phyloP scores from a whole-genome alignment of 2,797 vertebrate genomes.

The Thalassophryne amazonica region DNA sequence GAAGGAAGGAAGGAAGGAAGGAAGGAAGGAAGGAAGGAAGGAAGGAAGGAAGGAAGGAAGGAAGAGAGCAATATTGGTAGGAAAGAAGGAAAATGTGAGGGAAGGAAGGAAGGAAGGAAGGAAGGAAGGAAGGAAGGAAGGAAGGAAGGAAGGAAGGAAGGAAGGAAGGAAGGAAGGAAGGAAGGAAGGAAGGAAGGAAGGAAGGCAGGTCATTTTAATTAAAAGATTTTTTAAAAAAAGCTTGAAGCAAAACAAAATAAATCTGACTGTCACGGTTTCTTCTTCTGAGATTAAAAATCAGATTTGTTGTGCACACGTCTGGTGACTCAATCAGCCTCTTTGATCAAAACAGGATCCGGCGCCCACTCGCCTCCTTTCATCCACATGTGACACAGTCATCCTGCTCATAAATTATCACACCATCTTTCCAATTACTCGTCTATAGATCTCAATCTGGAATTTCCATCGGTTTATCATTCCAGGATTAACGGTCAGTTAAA shows the following conservation, averaged over 20 bases:
- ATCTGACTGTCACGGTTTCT: conserved; percentile 12
- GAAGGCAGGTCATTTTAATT: not conserved
- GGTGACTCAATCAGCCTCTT: conserved; percentile 36
- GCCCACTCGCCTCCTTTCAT: not conserved
- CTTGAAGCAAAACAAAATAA: conserved; percentile 2
- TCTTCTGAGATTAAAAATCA: conserved; percentile 27
- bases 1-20: too few species aligned
- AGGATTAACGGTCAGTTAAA: too few species aligned
- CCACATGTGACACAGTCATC: conserved; percentile 39
- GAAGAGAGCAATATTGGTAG: too few species aligned
- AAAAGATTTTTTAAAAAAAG: conserved; percentile 10
- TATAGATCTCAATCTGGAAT: not conserved
- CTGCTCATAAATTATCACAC: not conserved
- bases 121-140: too few species aligned
- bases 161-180: too few species aligned
- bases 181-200: not conserved
- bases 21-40: too few species aligned
- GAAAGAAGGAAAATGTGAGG: too few species aligned
- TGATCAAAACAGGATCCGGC: conserved; percentile 35
- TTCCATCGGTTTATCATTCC: conserved; percentile 2
- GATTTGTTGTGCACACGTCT: conserved; percentile 20
- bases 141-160: too few species aligned
- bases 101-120: too few species aligned
- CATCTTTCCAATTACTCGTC: conserved; percentile 5
- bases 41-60: too few species aligned